Evolutionary conservation across 1,140 invertebrate genomes (phyloP), one percentile per base, ranked within the genome.

Genomic region (Belonocnema kinseyi): DNA sequence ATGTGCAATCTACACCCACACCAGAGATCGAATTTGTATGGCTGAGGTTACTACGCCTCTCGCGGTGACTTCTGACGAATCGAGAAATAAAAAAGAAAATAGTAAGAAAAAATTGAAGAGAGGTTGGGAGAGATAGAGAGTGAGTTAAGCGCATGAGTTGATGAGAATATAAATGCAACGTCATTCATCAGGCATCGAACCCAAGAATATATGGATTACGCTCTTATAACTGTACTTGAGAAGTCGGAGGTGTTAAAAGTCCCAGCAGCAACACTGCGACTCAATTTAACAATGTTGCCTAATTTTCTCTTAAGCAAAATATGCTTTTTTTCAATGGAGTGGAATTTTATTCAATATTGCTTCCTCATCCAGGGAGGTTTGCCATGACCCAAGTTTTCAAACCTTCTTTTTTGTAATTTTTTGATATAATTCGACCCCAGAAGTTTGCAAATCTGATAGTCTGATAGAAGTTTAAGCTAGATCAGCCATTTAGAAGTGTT

Each of bases 101-200:
- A 33, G 5, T 33, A 33, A n/a, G 26, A 33, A 33, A 33, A n/a
- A 16, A 14, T 16, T 26, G 33, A 33, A 66, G 50, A 76, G n/a
- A 14, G 21, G 50, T 17, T 52, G 19, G 13, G 26, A 76, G 50
- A 71, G 53, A 40, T 46, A 50, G 40, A 53, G 73, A 61, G 78
- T 26, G 66, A 72, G 40, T 72, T 66, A 72, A 51, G 54, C 73
- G 72, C 74, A 76, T 72, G 74, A 75, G 53, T 52, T 77, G 80
- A 85, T 83, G 85, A 82, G 79, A 83, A 80, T 80, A 80, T 84
- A 86, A 86, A 84, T 85, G 85, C 85, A 78, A 70, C 85, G 85
- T 87, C 85, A 87, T 87, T 86, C 85, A 85, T 86, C 83, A 85
- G 82, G 77, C 76, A 81, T 86, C 80, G 81, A 61, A 26, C 78